Evolutionary conservation across 2,888 invertebrate genomes (phyloP).

Genomic region (Nebria salina): DNA sequence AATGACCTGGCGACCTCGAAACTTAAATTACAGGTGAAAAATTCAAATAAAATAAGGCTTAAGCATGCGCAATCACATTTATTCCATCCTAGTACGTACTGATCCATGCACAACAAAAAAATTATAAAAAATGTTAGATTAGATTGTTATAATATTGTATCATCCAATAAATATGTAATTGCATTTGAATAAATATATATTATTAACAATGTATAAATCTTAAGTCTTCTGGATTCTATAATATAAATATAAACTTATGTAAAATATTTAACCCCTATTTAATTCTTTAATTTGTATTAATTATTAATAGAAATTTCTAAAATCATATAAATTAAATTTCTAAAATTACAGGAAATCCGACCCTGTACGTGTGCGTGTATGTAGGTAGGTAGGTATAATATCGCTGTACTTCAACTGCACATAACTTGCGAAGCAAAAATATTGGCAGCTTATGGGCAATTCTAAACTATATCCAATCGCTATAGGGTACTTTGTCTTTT

Average conservation of each 20-base stretch:
- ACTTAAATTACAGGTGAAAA: constrained; percentile 47
- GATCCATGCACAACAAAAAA: not conserved
- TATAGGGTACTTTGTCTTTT: constrained; percentile 17
- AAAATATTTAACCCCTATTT: not conserved
- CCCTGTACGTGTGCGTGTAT: not conserved
- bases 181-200: too few species aligned
- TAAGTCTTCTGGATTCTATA: not conserved
- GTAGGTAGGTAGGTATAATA: constrained; percentile 12
- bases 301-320: not conserved
- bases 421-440: not conserved
- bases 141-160: not conserved
- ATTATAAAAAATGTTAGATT: not conserved
- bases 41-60: constrained; percentile 33
- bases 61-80: constrained; percentile 26
- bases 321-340: not conserved
- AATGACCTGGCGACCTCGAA: constrained; percentile 49
- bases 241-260: not conserved
- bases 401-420: not conserved
- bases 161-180: not conserved
- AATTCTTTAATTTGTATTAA: too few species aligned
- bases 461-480: not conserved
- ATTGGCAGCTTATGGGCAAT: constrained; percentile 4
- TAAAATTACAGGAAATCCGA: not conserved
- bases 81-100: constrained; percentile 4
- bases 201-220: too few species aligned